Evolutionary conservation across 2,113 vertebrate genomes (phyloP).

Genomic region (Cariama cristata): DNA sequence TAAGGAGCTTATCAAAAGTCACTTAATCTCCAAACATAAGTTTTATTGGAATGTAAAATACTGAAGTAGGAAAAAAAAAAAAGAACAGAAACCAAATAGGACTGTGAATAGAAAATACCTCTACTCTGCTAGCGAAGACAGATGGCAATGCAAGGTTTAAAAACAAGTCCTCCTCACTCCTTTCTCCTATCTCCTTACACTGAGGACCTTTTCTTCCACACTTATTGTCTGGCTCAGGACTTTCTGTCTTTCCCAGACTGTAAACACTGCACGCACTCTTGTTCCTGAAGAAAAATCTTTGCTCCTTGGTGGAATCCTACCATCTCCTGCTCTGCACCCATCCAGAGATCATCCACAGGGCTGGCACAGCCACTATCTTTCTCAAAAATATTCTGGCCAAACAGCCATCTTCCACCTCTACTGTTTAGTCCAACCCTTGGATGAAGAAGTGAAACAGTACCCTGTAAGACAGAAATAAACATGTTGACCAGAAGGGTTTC

Average conservation of each 20-base stretch:
- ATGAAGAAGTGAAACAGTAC: neutral
- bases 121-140: neutral
- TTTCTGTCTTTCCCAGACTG: neutral
- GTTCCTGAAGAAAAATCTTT: neutral
- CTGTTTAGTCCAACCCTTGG: neutral
- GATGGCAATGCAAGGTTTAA: neutral
- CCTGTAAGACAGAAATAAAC: neutral
- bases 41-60: neutral
- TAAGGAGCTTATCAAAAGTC: neutral
- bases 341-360: neutral
- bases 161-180: neutral
- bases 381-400: neutral
- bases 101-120: neutral
- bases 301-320: neutral
- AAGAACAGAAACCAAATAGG: neutral
- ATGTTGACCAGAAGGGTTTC: neutral
- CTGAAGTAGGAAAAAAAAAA: neutral
- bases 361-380: accelerated
- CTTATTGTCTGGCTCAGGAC: neutral
- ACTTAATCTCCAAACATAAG: neutral
- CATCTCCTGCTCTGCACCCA: neutral
- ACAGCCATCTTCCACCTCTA: neutral
- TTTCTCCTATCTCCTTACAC: neutral
- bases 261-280: neutral
- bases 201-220: neutral